phyloP scores from a whole-genome alignment of 2,888 invertebrate genomes.

The Rhodophaea formosa region DNA sequence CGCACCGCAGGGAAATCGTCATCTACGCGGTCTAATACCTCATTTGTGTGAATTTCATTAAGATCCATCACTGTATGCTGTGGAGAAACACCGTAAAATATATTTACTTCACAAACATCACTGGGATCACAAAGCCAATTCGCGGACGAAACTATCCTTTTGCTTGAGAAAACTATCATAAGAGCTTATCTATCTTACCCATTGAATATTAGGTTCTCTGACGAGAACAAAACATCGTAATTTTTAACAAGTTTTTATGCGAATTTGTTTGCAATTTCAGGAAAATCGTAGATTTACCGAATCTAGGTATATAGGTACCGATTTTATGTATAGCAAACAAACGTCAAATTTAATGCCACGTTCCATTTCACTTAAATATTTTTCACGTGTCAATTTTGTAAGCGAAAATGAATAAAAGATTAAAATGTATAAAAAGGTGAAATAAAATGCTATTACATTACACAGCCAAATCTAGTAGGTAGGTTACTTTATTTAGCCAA shows the following conservation, averaged over 20 bases:
- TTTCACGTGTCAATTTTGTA: not conserved
- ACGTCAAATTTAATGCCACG: slow-evolving; percentile 44
- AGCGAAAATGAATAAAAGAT: no score
- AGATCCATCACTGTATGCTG: slow-evolving; percentile 78
- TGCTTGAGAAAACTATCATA: slow-evolving; percentile 26
- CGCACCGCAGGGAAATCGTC: slow-evolving; percentile 61
- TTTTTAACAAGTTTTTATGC: not conserved
- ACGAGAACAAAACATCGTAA: slow-evolving; percentile 73
- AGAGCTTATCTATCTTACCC: slow-evolving; percentile 58
- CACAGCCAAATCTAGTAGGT: no score
- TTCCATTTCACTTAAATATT: slow-evolving; percentile 31
- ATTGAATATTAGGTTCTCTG: slow-evolving; percentile 75
- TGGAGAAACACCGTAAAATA: slow-evolving; percentile 56
- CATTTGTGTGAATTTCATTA: slow-evolving; percentile 68
- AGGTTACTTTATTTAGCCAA: no score
- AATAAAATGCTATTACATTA: no score
- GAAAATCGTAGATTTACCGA: slow-evolving; percentile 36
- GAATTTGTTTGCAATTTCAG: slow-evolving; percentile 16
- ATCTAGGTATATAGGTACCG: no score
- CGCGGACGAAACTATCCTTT: slow-evolving; percentile 13
- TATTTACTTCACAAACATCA: slow-evolving; percentile 51
- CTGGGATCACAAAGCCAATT: slow-evolving; percentile 32
- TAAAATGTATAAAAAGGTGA: no score
- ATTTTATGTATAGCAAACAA: slow-evolving; percentile 44
- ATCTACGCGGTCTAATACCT: slow-evolving; percentile 68